Evolutionary conservation across 2,797 vertebrate genomes (phyloP), one percentile per base, ranked within the genome.

Genomic region (Aratinga solstitialis): DNA sequence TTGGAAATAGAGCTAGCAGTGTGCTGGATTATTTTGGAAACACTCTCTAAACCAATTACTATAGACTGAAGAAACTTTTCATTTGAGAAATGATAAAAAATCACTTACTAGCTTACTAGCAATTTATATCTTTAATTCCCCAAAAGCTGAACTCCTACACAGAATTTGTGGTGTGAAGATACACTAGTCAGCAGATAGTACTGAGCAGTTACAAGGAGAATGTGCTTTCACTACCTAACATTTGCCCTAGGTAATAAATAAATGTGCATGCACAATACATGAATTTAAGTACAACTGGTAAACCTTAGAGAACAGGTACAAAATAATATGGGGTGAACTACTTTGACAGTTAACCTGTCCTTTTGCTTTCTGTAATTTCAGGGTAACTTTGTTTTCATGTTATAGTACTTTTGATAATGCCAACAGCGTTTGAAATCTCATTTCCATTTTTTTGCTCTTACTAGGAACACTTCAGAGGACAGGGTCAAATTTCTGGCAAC

Each of bases 1-100:
- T 78, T 94, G 79, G 82, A 91, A 88, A 59, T 86, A 43, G 65
- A 93, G 51, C n/a, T 80, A 89, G 48, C 24, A 74, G 87, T 61
- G 34, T 90, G 69, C 24, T 2, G 1, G 47, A 58, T 36, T 86
- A 54, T 88, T 90, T 90, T 88, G 58, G 71, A 91, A 87, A 69
- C 47, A 9, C 61, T 23, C 30, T 59, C 59, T 88, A 40, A 72
- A 91, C 2, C 51, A 45, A 5, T 89, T 82, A 87, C 51, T 62
- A 11, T 22, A 63, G 77, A n/a, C 40, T 62, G 73, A 82, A 66
- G 51, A 89, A 90, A 79, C 1, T 56, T 56, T 51, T 84, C 29
- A 42, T 38, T 67, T 85, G 74, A 71, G 65, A 73, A 90, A 67
- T 0, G 0, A 4, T 32, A 76, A 72, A 34, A 86, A 92, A 76